phyloP scores from a whole-genome alignment of 2,797 vertebrate species.

The Peromyscus melanophrys region DNA sequence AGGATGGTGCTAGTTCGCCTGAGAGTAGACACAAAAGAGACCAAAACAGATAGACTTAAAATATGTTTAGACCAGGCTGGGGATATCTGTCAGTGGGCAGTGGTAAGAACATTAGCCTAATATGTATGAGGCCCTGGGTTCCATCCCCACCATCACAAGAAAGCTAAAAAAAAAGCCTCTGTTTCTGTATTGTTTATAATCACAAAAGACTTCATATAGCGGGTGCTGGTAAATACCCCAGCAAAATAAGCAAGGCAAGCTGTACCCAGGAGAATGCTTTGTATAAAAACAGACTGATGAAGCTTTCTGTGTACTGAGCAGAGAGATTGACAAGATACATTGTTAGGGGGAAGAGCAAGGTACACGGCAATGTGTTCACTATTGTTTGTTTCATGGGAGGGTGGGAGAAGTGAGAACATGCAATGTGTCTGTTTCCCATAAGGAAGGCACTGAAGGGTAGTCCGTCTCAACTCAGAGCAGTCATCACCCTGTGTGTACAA shows the following conservation, averaged over 20 bases:
- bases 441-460: background rate
- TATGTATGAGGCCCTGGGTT: background rate
- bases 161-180: background rate
- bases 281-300: slow-evolving; percentile 19
- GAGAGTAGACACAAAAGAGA: background rate
- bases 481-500: background rate
- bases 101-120: background rate
- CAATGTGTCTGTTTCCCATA: background rate
- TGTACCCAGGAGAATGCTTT: background rate
- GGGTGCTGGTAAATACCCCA: slow-evolving; percentile 18
- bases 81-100: background rate
- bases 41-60: background rate
- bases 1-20: background rate
- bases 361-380: background rate
- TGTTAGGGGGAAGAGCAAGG: background rate
- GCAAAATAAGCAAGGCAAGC: slow-evolving; percentile 38
- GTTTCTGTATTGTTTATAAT: slow-evolving; percentile 20
- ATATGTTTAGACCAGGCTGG: background rate
- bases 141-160: background rate
- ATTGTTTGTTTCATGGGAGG: slow-evolving; percentile 39
- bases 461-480: background rate
- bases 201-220: background rate
- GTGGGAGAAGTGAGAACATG: background rate
- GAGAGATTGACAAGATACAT: slow-evolving; percentile 16
- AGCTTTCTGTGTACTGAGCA: slow-evolving; percentile 7